Base-by-base conservation (phyloP, 2,113 vertebrate species). In the Otolemur garnettii region DNA sequence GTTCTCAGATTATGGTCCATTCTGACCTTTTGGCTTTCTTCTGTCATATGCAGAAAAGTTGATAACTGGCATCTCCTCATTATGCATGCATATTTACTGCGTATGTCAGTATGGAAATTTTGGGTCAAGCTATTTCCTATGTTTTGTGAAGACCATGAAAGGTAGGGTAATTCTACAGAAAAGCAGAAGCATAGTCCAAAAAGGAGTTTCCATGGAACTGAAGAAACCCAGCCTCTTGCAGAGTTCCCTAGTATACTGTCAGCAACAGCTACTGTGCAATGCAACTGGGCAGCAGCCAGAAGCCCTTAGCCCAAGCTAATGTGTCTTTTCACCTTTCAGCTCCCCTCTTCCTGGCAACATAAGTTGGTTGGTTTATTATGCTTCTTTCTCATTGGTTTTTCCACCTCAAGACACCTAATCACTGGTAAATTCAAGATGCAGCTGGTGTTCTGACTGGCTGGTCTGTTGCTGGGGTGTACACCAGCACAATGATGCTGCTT, bases 311-410 rank as follows among this genome's bases (percentile, higher is more conserved):
- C 83, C 28, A 50, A 28, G 71, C 42, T 74, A 84, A 83, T n/a
- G 83, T 21, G 83, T 86, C 87, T 91, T 87, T 77, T 88, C 42
- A 94, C 33, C 86, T 59, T 74, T 72, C 42, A 80, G 64, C 57
- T 95, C 84, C 59, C 77, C 93, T 87, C 83, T 35, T 93, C 86
- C 62, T 66, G 75, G 55, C 81, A 94, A 97, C 84, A 93, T 55
- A 74, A 89, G 26, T 69, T 95, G n/a, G 83, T 82, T 95, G 92
- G 53, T 83, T 94, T 91, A 93, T 62, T 80, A 81, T 59, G 79
- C 60, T 64, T 94, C 74, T n/a, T 88, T 91, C 45, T 97, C 80
- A 94, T 95, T 97, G 96, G 87, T 87, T 96, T 64, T 68, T 93
- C 42, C 71, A 90, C 59, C 72, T 87, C 28, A 86, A 94, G 53